Evolutionary conservation across 2,113 vertebrate genomes (phyloP).

Genomic region (Cyanistes caeruleus): DNA sequence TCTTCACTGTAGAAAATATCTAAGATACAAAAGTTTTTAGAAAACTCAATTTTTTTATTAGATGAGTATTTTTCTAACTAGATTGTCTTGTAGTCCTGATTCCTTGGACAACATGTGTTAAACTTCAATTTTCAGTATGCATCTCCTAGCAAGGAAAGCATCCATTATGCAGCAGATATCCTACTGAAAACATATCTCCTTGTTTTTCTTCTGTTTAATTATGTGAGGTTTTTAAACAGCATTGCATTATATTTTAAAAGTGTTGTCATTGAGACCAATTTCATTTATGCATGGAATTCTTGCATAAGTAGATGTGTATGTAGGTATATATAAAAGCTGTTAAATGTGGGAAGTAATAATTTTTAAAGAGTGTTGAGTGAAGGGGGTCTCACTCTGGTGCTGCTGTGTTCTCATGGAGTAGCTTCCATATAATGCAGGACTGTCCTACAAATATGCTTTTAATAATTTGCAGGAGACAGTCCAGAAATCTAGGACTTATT

Average conservation of each 20-base stretch:
- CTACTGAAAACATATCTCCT: not conserved
- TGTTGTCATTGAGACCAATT: not conserved
- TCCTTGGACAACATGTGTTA: not conserved
- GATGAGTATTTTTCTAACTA: not conserved
- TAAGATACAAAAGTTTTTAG: not conserved
- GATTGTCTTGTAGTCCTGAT: not conserved
- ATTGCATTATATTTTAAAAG: not conserved
- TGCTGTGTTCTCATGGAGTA: not conserved
- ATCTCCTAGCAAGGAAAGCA: not conserved
- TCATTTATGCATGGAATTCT: not conserved
- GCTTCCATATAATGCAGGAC: not conserved
- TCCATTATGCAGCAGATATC: not conserved
- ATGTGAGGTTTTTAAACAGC: not conserved
- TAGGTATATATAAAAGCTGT: not conserved
- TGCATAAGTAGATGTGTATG: not conserved
- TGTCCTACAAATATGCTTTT: not conserved
- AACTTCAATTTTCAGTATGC: not conserved
- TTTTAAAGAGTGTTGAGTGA: not conserved
- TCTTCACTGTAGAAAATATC: not conserved
- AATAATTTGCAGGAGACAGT: not conserved
- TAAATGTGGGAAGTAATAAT: not conserved
- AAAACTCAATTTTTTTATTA: not conserved
- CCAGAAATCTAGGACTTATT: not conserved
- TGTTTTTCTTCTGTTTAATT: not conserved
- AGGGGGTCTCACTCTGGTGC: not conserved